phyloP scores from a whole-genome alignment of 2,113 vertebrate species.

The Opisthocomus hoazin region DNA sequence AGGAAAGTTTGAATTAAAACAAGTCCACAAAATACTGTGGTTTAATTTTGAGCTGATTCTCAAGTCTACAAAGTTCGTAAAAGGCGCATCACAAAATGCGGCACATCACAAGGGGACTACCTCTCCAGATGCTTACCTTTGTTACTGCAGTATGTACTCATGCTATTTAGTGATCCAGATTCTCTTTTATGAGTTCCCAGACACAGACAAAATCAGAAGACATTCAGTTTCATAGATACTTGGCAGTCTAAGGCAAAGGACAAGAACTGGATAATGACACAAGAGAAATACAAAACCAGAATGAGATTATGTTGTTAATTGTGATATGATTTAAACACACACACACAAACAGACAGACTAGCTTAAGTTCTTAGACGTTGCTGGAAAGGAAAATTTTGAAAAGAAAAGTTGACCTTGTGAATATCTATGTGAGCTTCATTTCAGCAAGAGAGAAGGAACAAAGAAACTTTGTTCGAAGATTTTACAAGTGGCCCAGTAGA shows the following conservation, averaged over 20 bases:
- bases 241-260: background rate
- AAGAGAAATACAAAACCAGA: background rate
- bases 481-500: background rate
- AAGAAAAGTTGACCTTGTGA: background rate
- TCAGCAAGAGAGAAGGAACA: background rate
- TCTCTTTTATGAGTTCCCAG: background rate
- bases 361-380: background rate
- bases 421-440: background rate
- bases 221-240: background rate
- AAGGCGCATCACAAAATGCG: background rate
- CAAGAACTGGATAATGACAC: background rate
- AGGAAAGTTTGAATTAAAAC: background rate
- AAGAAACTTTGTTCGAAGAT: background rate
- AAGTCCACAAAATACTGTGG: background rate
- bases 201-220: background rate
- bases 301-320: background rate
- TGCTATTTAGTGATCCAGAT: background rate
- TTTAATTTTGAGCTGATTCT: background rate
- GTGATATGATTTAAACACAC: background rate
- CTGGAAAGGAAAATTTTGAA: background rate
- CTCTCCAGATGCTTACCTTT: background rate
- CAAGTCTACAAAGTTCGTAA: background rate
- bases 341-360: accelerated
- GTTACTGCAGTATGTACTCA: background rate
- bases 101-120: background rate